These are phyloP conservation scores for Tiliqua scincoides DNA, from an alignment of 2,113 vertebrate genomes.

Conservation along the genomic window DNA sequence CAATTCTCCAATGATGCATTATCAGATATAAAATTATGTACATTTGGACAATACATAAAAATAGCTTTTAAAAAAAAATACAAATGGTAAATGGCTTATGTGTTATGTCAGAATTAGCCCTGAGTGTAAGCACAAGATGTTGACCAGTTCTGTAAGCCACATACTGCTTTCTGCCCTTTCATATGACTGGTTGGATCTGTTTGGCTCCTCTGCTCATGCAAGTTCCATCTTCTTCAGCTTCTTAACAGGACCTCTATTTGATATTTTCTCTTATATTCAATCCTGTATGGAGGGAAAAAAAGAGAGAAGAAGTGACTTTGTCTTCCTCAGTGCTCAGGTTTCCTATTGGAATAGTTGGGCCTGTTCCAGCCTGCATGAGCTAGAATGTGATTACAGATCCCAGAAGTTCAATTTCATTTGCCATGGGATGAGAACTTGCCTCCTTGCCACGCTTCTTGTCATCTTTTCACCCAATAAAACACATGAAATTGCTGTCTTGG, in stretches of 20 bases:
- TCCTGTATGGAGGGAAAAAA: background rate
- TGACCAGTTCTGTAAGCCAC: background rate
- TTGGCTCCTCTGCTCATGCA: background rate
- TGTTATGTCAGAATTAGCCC: background rate
- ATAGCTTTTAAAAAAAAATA: too few species aligned
- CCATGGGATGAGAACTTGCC: background rate
- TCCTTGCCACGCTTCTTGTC: background rate
- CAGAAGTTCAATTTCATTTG: background rate
- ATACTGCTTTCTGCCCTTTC: background rate
- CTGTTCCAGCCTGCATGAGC: background rate
- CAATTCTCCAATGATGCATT: background rate
- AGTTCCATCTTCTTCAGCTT: background rate
- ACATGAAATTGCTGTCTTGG: background rate
- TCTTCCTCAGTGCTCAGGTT: background rate
- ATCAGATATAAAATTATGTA: too few species aligned
- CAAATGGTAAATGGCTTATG: too few species aligned
- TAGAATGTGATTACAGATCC: background rate
- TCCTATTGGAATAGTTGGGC: background rate
- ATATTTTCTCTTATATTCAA: too few species aligned
- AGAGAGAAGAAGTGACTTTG: background rate
- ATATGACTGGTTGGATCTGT: background rate
- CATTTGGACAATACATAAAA: too few species aligned
- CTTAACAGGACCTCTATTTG: background rate
- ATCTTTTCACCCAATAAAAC: background rate
- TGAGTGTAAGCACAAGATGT: background rate